Conservation (phyloP, 2,888 invertebrate genomes). For the Azorinus chamasolen region DNA sequence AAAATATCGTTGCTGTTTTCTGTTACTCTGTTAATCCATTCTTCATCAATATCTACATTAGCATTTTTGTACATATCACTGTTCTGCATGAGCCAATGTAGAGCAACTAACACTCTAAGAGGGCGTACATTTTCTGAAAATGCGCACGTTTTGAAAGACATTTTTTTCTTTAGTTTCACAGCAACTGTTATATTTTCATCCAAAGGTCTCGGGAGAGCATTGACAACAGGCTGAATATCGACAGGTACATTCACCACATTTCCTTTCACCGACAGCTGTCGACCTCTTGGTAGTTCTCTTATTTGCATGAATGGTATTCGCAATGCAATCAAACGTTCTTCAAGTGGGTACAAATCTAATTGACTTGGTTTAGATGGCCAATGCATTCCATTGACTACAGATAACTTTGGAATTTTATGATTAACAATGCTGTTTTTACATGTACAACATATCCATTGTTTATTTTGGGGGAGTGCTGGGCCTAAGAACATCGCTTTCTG, state of each 20-base stretch:
- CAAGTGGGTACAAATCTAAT: conserved; percentile 2
- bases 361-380: conserved; percentile 9
- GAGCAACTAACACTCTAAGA: conserved; percentile 26
- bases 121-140: conserved; percentile 52
- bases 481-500: conserved; percentile 4
- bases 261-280: conserved; percentile 56
- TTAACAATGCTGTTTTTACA: conserved; percentile 8
- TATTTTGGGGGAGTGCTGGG: neutral
- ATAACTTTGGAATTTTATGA: conserved; percentile 9
- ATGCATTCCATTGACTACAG: conserved; percentile 6
- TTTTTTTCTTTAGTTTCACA: conserved; percentile 56
- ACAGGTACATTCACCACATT: conserved; percentile 63
- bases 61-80: conserved; percentile 49
- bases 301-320: conserved; percentile 32
- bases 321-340: conserved; percentile 15
- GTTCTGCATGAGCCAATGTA: conserved; percentile 37
- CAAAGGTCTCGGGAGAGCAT: conserved; percentile 5
- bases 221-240: conserved; percentile 54
- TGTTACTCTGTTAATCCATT: conserved; percentile 25
- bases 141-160: conserved; percentile 24
- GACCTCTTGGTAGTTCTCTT: conserved; percentile 22
- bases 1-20: conserved; percentile 5
- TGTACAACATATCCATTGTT: conserved; percentile 16
- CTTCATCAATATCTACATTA: conserved; percentile 32
- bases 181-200: conserved; percentile 54